Evolutionary conservation across 2,888 invertebrate genomes (phyloP), one percentile per base, ranked within the genome.

Genomic region (Lasioglossum malachurum): DNA sequence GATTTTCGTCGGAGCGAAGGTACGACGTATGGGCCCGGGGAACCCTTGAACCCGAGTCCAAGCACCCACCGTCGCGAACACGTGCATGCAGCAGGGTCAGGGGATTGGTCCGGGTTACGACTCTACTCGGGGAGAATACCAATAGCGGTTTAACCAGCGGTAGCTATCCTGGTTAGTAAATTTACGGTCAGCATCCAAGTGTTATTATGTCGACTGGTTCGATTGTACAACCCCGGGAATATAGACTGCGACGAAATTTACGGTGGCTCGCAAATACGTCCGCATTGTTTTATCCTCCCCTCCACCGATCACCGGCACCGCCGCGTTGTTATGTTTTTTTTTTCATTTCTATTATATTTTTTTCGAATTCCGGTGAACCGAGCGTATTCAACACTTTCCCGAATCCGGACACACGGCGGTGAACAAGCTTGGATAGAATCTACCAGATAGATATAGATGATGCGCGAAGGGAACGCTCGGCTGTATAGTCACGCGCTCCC

Each of bases 191-290:
- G 87, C 87, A 86, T 93, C 90, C 91, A 92, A 90, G 90, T 92
- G 91, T 93, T 92, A 93, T 93, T 92, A 93, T 92, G 91, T 92
- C 93, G 91, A 88, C 87, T 87, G 90, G n/a, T 89, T 91, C 91
- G 92, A 93, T 93, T 92, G 89, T 89, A 85, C 81, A 78, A 78
- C 80, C 85, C 57, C 75, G 88, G 87, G 88, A 84, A 88, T 91
- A 90, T 91, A 91, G 90, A 91, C 88, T 85, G 82, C 83, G 82
- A 80, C 69, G 83, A 89, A 92, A 93, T 93, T 93, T 92, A 91
- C 89, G 86, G 78, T 83, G 74, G 71, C 74, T 69, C 78, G 73
- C 60, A 73, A 78, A 83, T 80, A 64, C 44, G 72, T 49, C 75
- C 44, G 27, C 67, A 84, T 91, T 89, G 88, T 91, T 88, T 83